phyloP scores from a whole-genome alignment of 2,797 vertebrate genomes.

The Cetoscarus ocellatus region DNA sequence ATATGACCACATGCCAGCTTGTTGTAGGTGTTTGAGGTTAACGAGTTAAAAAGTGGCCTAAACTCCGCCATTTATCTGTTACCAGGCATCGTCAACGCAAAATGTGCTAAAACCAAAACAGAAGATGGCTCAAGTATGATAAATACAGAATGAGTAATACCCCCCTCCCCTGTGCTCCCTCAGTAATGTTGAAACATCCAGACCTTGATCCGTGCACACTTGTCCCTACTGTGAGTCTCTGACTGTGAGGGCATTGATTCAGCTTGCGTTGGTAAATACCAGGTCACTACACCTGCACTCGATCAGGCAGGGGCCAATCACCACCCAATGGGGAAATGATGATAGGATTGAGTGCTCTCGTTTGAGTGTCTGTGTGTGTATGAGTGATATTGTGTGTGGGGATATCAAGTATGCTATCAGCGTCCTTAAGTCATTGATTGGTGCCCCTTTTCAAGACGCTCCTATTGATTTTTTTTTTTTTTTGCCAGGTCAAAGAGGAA shows the following conservation, averaged over 20 bases:
- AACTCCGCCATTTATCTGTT: too few species aligned
- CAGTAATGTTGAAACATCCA: constrained; percentile 20
- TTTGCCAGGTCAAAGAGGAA: constrained; percentile 70
- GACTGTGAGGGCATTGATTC: constrained; percentile 71
- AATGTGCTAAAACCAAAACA: neutral
- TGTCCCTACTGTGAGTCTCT: constrained; percentile 51
- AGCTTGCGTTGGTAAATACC: constrained; percentile 75
- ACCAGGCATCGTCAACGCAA: neutral
- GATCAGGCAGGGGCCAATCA: constrained; percentile 76
- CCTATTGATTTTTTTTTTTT: constrained; percentile 67
- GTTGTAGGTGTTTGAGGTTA: too few species aligned
- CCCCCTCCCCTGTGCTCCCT: neutral
- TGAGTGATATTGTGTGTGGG: constrained; percentile 47
- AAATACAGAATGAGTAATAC: constrained; percentile 8
- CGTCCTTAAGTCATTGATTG: constrained; percentile 75
- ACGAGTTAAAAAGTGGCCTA: too few species aligned
- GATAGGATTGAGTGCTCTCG: constrained; percentile 55
- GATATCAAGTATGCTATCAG: constrained; percentile 69
- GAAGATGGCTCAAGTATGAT: neutral
- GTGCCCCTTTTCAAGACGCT: constrained; percentile 68
- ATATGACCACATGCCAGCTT: too few species aligned
- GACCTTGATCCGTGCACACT: constrained; percentile 28
- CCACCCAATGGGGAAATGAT: constrained; percentile 73
- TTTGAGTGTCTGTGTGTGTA: constrained; percentile 20
- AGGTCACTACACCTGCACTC: constrained; percentile 77